These are phyloP conservation scores for Coregonus sp. DNA, from an alignment of 2,797 vertebrate genomes.

Conservation along the genomic window DNA sequence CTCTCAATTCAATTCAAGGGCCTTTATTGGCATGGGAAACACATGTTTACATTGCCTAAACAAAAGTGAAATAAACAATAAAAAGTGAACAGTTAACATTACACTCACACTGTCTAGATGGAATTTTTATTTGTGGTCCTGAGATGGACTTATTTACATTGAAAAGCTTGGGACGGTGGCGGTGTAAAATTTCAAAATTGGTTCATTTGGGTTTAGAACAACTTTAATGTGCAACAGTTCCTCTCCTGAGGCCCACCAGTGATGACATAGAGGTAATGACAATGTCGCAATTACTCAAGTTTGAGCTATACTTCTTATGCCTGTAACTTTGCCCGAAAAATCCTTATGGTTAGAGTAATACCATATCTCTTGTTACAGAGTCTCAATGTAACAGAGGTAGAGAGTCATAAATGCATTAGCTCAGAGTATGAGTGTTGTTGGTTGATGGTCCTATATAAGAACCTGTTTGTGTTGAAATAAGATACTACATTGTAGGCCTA, in stretches of 20 bases:
- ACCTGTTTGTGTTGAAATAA: too few relatives aligned
- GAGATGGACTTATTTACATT: slow-evolving; percentile 23
- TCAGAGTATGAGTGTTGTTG: background rate
- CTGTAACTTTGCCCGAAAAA: background rate
- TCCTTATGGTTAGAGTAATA: background rate
- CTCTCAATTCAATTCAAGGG: too few relatives aligned
- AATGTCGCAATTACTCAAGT: background rate
- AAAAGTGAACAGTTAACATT: too few relatives aligned
- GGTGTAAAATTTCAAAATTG: slow-evolving; percentile 14
- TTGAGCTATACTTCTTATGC: background rate
- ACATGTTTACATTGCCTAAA: too few relatives aligned
- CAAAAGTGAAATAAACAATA: too few relatives aligned
- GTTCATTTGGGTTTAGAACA: slow-evolving; percentile 43
- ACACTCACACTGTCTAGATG: too few relatives aligned
- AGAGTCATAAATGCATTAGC: background rate
- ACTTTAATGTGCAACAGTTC: slow-evolving; percentile 28
- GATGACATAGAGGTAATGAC: slow-evolving; percentile 2
- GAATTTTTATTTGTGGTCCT: too few relatives aligned
- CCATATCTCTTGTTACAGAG: background rate
- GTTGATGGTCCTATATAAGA: background rate
- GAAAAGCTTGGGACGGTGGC: slow-evolving; percentile 39
- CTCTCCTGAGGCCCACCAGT: slow-evolving; percentile 27
- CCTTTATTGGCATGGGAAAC: too few relatives aligned
- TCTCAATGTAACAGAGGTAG: background rate
- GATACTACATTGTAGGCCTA: background rate